Evolutionary conservation across 2,113 vertebrate species (phyloP).

Genomic region (Chlamydotis undulata): DNA sequence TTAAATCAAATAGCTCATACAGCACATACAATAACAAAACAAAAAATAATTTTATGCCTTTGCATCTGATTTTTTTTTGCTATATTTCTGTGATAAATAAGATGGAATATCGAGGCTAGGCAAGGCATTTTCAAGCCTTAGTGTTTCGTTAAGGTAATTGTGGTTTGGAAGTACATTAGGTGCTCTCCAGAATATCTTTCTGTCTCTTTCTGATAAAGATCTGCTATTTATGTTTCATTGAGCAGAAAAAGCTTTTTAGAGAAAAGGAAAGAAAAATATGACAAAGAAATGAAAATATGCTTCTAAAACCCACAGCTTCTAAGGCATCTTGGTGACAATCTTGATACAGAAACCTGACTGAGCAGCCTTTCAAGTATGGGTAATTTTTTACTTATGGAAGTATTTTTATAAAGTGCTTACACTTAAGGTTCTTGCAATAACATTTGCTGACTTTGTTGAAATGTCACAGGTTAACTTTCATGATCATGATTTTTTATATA

Average conservation of each 20-base stretch:
- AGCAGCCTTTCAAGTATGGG: not conserved
- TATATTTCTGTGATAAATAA: not conserved
- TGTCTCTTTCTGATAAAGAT: slow-evolving; percentile 8
- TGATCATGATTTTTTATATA: not conserved
- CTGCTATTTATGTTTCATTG: not conserved
- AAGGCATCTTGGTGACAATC: not conserved
- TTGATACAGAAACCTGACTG: not conserved
- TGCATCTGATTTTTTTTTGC: not conserved
- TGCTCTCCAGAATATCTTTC: not conserved
- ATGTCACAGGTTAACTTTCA: not conserved
- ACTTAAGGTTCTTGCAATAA: not conserved
- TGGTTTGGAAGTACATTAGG: not conserved
- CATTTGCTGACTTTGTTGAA: slow-evolving; percentile 27
- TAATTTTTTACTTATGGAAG: slow-evolving; percentile 3
- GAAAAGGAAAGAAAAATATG: slow-evolving; percentile 20
- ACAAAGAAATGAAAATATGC: slow-evolving; percentile 15
- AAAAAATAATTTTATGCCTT: not conserved
- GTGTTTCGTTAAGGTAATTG: not conserved
- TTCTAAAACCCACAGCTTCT: slow-evolving; percentile 1
- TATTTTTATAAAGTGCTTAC: slow-evolving; percentile 38
- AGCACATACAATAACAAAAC: not conserved
- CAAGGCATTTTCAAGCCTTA: not conserved
- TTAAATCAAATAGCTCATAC: not conserved
- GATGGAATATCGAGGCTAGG: not conserved
- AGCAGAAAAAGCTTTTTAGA: not conserved